phyloP scores from a whole-genome alignment of 2,113 vertebrate species.

The Todiramphus chloris region DNA sequence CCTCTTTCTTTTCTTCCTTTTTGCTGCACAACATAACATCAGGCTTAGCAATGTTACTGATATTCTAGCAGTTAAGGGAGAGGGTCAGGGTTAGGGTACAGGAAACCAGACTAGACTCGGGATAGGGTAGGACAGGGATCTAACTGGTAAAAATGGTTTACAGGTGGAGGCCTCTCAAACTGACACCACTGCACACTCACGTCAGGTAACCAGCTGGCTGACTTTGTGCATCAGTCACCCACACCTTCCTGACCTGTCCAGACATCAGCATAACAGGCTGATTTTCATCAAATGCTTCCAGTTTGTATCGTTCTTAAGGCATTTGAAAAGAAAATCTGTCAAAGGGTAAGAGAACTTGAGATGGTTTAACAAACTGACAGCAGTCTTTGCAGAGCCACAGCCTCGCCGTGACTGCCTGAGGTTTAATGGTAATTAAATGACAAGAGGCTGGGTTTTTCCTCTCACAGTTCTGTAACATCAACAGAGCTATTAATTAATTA shows the following conservation, averaged over 20 bases:
- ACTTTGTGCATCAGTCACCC: neutral
- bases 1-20: conserved; percentile 84
- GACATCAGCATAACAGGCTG: neutral
- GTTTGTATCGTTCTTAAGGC: neutral
- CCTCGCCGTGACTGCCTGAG: neutral
- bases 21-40: conserved; percentile 79
- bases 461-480: neutral
- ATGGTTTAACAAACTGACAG: neutral
- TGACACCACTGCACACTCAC: neutral
- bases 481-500: neutral
- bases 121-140: neutral
- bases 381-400: neutral
- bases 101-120: neutral
- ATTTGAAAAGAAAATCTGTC: neutral
- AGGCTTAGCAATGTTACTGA: conserved; percentile 9
- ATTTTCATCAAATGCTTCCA: neutral
- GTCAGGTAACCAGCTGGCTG: conserved; percentile 30
- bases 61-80: neutral
- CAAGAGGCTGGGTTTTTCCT: neutral
- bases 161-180: neutral
- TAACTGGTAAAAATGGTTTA: neutral
- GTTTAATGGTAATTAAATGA: neutral
- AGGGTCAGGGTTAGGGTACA: neutral
- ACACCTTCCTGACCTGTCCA: neutral
- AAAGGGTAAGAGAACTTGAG: neutral